These are phyloP conservation scores for Margaritifera margaritifera DNA, from an alignment of 2,888 invertebrate species.

Conservation along the genomic window DNA sequence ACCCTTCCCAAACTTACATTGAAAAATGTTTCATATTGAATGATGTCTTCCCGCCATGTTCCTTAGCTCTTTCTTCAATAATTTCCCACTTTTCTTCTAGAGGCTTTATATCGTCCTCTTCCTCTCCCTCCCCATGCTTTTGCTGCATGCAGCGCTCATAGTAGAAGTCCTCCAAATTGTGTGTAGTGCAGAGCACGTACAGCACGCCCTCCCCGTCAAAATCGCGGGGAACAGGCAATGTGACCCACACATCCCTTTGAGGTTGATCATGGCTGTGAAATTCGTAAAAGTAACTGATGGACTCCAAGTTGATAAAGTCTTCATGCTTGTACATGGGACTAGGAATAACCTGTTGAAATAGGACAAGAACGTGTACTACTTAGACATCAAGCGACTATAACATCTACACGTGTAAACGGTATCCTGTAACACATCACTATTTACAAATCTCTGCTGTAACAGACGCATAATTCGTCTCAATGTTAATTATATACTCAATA, in stretches of 20 bases:
- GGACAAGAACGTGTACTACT: no score
- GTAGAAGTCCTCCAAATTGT: slow-evolving; percentile 6
- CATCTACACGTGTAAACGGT: no score
- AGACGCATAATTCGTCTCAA: no score
- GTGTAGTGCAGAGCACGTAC: slow-evolving; percentile 19
- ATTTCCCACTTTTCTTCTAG: slow-evolving; percentile 16
- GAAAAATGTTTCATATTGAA: slow-evolving; percentile 26
- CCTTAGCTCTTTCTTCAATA: slow-evolving; percentile 11
- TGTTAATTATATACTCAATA: no score
- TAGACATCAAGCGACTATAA: no score
- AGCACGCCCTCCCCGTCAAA: slow-evolving; percentile 33
- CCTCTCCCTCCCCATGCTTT: slow-evolving; percentile 5
- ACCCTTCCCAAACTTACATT: slow-evolving; percentile 5
- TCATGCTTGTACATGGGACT: slow-evolving; percentile 33
- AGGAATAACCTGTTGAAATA: slow-evolving; percentile 31
- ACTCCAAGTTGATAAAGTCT: slow-evolving; percentile 24
- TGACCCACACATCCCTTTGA: slow-evolving; percentile 22
- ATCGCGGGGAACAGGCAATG: slow-evolving; percentile 34
- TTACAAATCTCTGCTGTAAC: no score
- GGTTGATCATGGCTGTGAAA: slow-evolving; percentile 22
- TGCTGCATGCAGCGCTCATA: background rate
- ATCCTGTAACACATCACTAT: no score
- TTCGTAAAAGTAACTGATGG: slow-evolving; percentile 43
- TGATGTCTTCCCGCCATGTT: slow-evolving; percentile 13
- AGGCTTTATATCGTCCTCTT: slow-evolving; percentile 3